phyloP scores from a whole-genome alignment of 2,888 invertebrate genomes.

The Adelognathus sp. region DNA sequence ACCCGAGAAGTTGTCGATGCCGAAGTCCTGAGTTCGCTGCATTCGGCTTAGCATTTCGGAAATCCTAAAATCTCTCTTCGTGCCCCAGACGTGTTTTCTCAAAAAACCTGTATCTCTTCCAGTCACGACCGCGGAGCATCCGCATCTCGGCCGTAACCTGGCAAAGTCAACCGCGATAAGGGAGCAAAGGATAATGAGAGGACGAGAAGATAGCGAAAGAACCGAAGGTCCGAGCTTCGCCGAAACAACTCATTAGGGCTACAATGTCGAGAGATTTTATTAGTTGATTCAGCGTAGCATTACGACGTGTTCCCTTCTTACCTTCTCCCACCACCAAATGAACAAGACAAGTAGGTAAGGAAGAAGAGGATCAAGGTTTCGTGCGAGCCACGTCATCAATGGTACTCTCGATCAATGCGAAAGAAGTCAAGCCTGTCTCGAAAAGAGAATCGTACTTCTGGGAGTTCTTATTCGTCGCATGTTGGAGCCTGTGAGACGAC shows the following conservation, averaged over 20 bases:
- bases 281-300: not conserved
- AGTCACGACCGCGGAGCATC: not conserved
- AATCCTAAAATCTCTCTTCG: conserved; percentile 20
- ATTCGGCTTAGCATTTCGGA: conserved; percentile 22
- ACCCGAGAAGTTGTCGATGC: conserved; percentile 33
- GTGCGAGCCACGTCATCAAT: not conserved
- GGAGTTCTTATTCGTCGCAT: conserved; percentile 51
- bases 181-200: conserved; percentile 22
- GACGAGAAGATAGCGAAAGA: not conserved
- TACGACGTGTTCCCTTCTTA: not conserved
- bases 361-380: not conserved
- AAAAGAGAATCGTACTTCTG: conserved; percentile 54
- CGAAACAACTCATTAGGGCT: conserved; percentile 30
- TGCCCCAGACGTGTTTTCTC: conserved; percentile 8
- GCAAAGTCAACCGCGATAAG: conserved; percentile 32
- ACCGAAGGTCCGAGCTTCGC: not conserved
- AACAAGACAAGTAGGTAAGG: not conserved
- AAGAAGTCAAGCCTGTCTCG: conserved; percentile 53
- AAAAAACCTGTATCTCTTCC: conserved; percentile 49
- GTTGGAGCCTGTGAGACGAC: not conserved
- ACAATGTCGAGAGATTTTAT: conserved; percentile 23
- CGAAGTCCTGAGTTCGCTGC: conserved; percentile 14
- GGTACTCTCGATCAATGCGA: conserved; percentile 25
- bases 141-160: conserved; percentile 12
- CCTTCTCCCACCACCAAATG: not conserved